Evolutionary conservation across 1,140 invertebrate species (phyloP), one percentile per base, ranked within the genome.

Genomic region (Papilio polytes): DNA sequence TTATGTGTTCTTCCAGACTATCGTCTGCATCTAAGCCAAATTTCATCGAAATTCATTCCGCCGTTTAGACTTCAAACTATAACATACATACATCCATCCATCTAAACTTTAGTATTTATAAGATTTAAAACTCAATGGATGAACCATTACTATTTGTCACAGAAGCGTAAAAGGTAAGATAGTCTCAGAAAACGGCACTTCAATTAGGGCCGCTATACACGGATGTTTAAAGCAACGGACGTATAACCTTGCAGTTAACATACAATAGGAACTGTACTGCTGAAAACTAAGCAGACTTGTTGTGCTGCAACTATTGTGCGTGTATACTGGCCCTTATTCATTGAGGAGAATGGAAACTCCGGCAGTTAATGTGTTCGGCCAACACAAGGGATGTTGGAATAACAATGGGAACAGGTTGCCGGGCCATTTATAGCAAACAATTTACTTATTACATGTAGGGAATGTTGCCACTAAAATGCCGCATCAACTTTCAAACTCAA

Each of bases 361-460:
- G 81, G 81, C 56, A 59, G 26, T 79, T 80, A 41, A 76, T 74
- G 73, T 59, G 78, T 31, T 36, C n/a, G 70, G 59, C 74, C 66
- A 78, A 89, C 85, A 88, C 81, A 85, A 78, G 81, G 81, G 82
- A 83, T 12, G 46, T 31, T 56, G 56, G 84, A 83, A 84, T 85
- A 88, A 92, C 90, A 92, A 90, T 91, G 87, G 82, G 79, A 93
- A 93, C 92, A 92, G 92, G 90, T 93, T 91, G 56, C n/a, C 10
- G 18, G 36, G 81, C 87, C 86, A 77, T 89, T 87, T 91, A 89
- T 88, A 86, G 91, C 86, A 83, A 88, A 90, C 89, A 89, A 91
- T 92, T 91, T 90, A 93, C 88, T 92, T 92, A 91, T 91, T 93
- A 92, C 91, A 90, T 56, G 82, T 79, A 56, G 80, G 83, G 84